phyloP scores from a whole-genome alignment of 2,888 invertebrate species.

The Melanchra persicariae region DNA sequence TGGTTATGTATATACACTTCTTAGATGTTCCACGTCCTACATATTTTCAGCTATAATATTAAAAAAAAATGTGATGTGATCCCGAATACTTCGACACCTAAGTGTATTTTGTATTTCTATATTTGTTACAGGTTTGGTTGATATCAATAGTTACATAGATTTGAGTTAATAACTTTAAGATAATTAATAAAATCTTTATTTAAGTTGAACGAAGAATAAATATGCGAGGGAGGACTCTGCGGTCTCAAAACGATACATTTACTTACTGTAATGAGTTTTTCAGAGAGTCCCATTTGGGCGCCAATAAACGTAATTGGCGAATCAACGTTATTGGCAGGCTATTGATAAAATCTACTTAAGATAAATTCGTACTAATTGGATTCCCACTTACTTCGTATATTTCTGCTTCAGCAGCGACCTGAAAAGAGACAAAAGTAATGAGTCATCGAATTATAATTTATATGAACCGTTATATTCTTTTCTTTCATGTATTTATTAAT shows the following conservation, averaged over 20 bases:
- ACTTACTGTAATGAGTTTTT: conserved; percentile 27
- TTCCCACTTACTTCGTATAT: conserved; percentile 56
- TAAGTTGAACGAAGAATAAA: too few relatives aligned
- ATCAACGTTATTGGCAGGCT: conserved; percentile 43
- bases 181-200: too few relatives aligned
- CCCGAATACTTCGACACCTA: too few relatives aligned
- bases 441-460: conserved; percentile 14
- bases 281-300: conserved; percentile 38
- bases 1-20: background rate
- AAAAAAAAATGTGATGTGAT: too few relatives aligned
- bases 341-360: conserved; percentile 44
- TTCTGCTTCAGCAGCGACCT: conserved; percentile 39
- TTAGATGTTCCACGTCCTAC: background rate
- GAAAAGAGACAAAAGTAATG: conserved; percentile 48
- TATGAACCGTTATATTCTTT: too few relatives aligned
- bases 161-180: too few relatives aligned
- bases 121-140: too few relatives aligned
- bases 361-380: conserved; percentile 45
- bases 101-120: too few relatives aligned
- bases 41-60: background rate
- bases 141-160: too few relatives aligned
- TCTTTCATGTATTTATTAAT: conserved; percentile 1
- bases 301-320: conserved; percentile 52
- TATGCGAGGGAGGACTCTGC: background rate
- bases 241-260: conserved; percentile 3